phyloP scores from a whole-genome alignment of 2,797 vertebrate genomes.

The Peromyscus eremicus region DNA sequence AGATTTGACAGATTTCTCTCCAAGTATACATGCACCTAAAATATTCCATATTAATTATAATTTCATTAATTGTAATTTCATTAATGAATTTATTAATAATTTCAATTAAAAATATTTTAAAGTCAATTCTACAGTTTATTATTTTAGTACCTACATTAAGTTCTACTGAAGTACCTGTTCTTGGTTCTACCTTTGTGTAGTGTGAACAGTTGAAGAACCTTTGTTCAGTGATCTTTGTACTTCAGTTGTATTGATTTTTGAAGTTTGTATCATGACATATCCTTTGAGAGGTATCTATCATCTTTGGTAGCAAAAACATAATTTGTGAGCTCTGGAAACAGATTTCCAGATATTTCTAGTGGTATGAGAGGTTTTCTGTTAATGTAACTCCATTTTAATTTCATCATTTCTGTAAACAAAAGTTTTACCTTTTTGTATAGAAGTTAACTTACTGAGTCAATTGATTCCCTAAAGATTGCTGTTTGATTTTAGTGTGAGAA shows the following conservation, averaged over 20 bases:
- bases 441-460: neutral
- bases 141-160: neutral
- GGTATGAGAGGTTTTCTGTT: neutral
- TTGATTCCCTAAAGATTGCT: slow-evolving; percentile 54
- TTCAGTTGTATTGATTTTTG: slow-evolving; percentile 38
- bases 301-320: neutral
- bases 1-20: slow-evolving; percentile 30
- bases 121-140: slow-evolving; percentile 9
- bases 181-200: slow-evolving; percentile 18
- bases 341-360: slow-evolving; percentile 53
- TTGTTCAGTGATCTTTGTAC: slow-evolving; percentile 9
- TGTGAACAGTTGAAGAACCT: neutral
- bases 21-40: neutral
- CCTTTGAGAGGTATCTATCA: neutral
- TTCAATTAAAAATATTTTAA: neutral
- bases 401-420: slow-evolving; percentile 29
- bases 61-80: slow-evolving; percentile 52
- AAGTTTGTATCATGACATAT: slow-evolving; percentile 55
- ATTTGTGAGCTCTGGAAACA: slow-evolving; percentile 25
- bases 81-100: neutral
- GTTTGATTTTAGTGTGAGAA: slow-evolving; percentile 59
- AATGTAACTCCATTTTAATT: slow-evolving; percentile 50
- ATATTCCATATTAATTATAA: slow-evolving; percentile 44
- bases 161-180: neutral
- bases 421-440: slow-evolving; percentile 46